Percentiles rank a stretch among this genome's conserved stretches.
Evolutionary conservation across 2,888 invertebrate genomes (phyloP).

Genomic region (Archips crataeganus): DNA sequence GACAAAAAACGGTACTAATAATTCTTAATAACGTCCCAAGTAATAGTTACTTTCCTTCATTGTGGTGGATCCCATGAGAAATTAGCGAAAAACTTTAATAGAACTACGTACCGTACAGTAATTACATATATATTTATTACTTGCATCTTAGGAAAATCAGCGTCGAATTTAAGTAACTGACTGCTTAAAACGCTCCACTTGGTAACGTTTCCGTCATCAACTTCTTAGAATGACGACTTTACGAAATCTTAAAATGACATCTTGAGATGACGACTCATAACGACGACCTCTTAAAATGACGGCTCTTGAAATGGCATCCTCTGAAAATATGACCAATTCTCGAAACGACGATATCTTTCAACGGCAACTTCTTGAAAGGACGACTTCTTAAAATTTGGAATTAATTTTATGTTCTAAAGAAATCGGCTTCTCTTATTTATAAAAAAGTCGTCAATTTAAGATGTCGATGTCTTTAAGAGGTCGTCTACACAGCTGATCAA

Average conservation of each 20-base stretch:
- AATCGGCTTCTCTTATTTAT: not conserved
- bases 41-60: no score
- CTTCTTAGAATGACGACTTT: no score
- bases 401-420: not conserved
- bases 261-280: not conserved
- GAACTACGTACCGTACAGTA: no score
- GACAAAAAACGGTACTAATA: no score
- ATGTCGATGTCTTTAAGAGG: not conserved
- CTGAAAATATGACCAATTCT: slow-evolving; percentile 3
- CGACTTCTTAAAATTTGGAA: not conserved
- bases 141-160: no score
- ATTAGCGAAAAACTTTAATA: no score
- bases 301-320: slow-evolving; percentile 3
- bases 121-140: no score
- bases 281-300: not conserved
- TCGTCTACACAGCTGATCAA: not conserved
- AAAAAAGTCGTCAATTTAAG: not conserved
- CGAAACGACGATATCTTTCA: not conserved
- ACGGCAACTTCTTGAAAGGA: not conserved
- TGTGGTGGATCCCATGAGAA: no score
- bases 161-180: no score
- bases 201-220: no score
- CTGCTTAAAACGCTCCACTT: no score
- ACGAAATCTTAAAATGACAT: not conserved
- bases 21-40: no score